These are phyloP conservation scores for Bimastos eiseni DNA, from an alignment of 2,888 invertebrate species.

Conservation along the genomic window DNA sequence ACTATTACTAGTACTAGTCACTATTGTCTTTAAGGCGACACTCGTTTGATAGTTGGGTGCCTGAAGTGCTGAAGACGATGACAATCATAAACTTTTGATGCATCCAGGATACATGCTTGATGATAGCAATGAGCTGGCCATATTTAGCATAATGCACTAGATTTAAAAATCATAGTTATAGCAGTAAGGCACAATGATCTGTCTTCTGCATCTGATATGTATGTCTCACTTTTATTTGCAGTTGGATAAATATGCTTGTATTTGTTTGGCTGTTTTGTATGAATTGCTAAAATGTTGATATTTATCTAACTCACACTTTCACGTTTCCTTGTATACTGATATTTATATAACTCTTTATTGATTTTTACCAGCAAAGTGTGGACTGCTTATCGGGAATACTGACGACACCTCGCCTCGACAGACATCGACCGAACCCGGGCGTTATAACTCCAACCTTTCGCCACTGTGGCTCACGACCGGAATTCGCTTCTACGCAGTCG, in stretches of 20 bases:
- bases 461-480: not conserved
- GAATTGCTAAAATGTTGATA: not conserved
- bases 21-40: not conserved
- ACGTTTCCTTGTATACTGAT: not conserved
- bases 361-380: conserved; percentile 3
- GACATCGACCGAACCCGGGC: not conserved
- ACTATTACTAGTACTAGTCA: not conserved
- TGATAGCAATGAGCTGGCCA: not conserved
- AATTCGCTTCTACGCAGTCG: conserved; percentile 1
- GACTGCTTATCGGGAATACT: conserved; percentile 15
- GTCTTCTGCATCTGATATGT: not conserved
- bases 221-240: not conserved
- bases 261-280: not conserved
- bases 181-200: not conserved
- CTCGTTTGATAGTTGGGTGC: not conserved
- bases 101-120: not conserved
- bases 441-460: not conserved
- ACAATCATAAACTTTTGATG: not conserved
- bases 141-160: not conserved
- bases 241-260: not conserved
- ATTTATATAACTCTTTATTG: not conserved
- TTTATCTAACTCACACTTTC: not conserved
- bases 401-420: not conserved
- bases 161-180: not conserved
- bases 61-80: not conserved